Evolutionary conservation across 2,888 invertebrate genomes (phyloP).

Genomic region (Rotaria sp.): DNA sequence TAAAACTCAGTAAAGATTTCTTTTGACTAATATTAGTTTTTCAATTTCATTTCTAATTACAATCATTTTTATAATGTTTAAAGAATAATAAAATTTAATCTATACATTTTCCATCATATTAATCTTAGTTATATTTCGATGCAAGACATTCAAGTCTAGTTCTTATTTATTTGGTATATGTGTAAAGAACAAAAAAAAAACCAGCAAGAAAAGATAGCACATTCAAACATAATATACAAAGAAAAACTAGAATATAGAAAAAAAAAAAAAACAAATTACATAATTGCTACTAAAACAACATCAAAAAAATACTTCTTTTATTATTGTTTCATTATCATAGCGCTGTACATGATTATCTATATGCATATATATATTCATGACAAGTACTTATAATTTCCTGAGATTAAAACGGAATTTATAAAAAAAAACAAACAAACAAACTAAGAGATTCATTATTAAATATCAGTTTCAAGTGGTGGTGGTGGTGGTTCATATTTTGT

Average conservation of each 20-base stretch:
- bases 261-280: neutral
- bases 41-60: too few relatives aligned
- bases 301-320: neutral
- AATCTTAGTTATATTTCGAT: neutral
- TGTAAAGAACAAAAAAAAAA: neutral
- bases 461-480: constrained; percentile 2
- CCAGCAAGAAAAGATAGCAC: neutral
- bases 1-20: too few relatives aligned
- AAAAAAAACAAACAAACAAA: neutral
- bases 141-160: neutral
- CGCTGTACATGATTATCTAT: neutral
- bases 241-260: neutral
- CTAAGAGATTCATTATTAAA: neutral
- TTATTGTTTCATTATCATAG: neutral
- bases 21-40: too few relatives aligned
- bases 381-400: neutral
- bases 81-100: too few relatives aligned
- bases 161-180: neutral
- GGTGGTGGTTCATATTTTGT: neutral
- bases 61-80: too few relatives aligned
- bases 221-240: neutral
- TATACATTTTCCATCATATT: too few relatives aligned
- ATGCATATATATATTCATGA: neutral
- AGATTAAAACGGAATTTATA: neutral
- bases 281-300: neutral